Conservation (phyloP, 2,797 vertebrate genomes). For the Potorous gilbertii region DNA sequence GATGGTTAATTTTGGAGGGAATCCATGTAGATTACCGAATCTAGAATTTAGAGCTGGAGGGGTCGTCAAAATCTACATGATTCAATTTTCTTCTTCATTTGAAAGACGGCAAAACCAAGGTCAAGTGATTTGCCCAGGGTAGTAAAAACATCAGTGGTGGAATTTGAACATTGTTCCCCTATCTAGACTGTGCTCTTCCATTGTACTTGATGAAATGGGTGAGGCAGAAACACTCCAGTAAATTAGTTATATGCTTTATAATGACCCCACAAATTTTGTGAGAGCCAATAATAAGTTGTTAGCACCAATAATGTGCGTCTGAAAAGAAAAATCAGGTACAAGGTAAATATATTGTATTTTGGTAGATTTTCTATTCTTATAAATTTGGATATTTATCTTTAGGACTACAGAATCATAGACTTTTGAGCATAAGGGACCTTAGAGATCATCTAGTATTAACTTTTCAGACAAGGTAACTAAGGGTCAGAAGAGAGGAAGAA, state of each 20-base stretch:
- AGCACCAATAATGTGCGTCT: background rate
- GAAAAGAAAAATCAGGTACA: background rate
- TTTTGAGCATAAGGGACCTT: background rate
- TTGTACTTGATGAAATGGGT: background rate
- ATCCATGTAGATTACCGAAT: background rate
- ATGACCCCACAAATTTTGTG: background rate
- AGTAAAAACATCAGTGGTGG: background rate
- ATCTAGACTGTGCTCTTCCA: background rate
- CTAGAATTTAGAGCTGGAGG: background rate
- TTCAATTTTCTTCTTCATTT: background rate
- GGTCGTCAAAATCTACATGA: background rate
- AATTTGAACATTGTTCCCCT: background rate
- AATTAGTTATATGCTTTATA: background rate
- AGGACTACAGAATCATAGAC: background rate
- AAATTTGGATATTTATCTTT: background rate
- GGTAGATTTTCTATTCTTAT: background rate
- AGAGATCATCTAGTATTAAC: background rate
- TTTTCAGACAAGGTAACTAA: background rate
- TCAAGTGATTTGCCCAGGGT: background rate
- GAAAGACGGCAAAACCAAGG: background rate
- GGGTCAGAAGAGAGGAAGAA: background rate
- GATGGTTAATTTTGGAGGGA: background rate
- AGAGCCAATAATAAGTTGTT: background rate
- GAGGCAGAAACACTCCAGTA: background rate
- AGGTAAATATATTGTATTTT: background rate